Percentiles rank a stretch among this genome's conserved stretches.
Evolutionary conservation across 1,140 invertebrate genomes (phyloP).

Genomic region (Watersipora subatra): DNA sequence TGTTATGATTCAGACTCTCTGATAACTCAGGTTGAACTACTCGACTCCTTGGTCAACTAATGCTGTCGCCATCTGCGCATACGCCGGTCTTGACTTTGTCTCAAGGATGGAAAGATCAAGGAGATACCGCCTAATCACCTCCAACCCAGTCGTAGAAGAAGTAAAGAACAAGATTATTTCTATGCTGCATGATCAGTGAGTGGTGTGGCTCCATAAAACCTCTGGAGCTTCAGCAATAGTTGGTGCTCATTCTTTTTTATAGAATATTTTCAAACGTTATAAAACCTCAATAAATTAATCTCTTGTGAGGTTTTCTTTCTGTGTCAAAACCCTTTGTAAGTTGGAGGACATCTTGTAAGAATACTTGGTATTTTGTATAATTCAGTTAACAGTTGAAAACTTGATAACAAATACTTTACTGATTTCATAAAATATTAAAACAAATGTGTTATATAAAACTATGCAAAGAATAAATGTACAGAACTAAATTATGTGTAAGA

Average conservation of each 20-base stretch:
- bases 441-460: no score
- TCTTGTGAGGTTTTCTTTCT: no score
- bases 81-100: constrained; percentile 59
- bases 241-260: not conserved
- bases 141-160: no score
- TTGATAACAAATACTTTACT: no score
- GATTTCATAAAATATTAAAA: no score
- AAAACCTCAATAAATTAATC: constrained; percentile 75
- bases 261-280: constrained; percentile 46
- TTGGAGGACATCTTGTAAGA: no score
- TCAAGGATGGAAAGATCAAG: constrained; percentile 64
- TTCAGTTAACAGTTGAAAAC: no score
- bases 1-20: no score
- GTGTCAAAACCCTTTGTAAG: no score
- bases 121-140: constrained; percentile 55
- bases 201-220: not conserved
- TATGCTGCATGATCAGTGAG: not conserved
- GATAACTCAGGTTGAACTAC: constrained; percentile 64
- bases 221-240: not conserved
- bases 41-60: constrained; percentile 88
- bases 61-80: constrained; percentile 78
- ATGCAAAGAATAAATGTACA: no score
- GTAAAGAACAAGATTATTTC: not conserved
- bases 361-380: no score
- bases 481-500: no score